Percentiles rank a stretch among this genome's conserved stretches.
Conservation (phyloP, 2,113 vertebrate genomes). For the Haemorhous mexicanus region DNA sequence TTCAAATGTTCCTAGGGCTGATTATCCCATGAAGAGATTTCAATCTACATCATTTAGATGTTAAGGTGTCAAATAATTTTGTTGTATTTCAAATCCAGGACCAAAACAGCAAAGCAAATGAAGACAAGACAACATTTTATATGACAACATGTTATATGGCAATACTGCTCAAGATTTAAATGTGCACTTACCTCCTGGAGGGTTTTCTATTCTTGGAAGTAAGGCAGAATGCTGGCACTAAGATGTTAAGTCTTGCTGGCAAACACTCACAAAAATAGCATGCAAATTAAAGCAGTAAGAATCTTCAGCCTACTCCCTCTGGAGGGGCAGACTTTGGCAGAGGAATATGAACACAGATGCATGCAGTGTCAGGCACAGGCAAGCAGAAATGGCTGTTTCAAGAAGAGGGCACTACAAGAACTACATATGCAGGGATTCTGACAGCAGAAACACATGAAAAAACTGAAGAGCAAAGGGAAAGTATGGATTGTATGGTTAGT, state of each 20-base stretch:
- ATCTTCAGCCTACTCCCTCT: slow-evolving; percentile 20
- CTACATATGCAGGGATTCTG: neutral
- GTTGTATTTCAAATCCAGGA: neutral
- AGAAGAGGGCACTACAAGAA: neutral
- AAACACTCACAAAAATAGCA: slow-evolving; percentile 13
- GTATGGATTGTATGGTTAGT: neutral
- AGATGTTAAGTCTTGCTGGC: slow-evolving; percentile 4
- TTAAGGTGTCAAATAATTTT: neutral
- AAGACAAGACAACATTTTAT: neutral
- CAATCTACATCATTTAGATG: neutral
- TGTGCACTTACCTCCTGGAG: neutral
- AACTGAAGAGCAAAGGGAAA: neutral
- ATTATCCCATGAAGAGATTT: neutral
- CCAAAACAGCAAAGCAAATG: slow-evolving; percentile 54
- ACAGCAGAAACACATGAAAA: neutral
- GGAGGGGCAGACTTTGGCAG: neutral
- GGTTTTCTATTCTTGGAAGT: neutral
- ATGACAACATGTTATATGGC: neutral
- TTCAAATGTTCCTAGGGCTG: neutral
- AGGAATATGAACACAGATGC: neutral
- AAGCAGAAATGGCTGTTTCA: neutral
- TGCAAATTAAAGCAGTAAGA: slow-evolving; percentile 40
- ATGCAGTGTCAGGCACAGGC: slow-evolving; percentile 25
- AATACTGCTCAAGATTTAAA: neutral
- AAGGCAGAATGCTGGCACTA: neutral